phyloP scores from a whole-genome alignment of 2,113 vertebrate genomes.

The Bufo gargarizans region DNA sequence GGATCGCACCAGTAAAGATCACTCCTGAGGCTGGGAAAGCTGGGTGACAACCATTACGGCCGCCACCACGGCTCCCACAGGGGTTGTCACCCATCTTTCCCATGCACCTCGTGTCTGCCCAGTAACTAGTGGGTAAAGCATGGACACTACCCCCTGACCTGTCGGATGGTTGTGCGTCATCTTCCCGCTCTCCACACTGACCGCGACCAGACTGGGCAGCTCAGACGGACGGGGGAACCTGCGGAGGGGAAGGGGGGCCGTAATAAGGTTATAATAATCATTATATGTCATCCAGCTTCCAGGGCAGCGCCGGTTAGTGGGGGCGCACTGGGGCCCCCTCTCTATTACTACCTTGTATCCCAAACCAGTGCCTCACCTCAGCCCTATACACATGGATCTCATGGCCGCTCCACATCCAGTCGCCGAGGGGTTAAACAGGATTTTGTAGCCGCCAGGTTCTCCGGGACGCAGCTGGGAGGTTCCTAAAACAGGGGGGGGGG shows the following conservation, averaged over 20 bases:
- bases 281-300: not conserved
- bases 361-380: constrained; percentile 68
- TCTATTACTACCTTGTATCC: not conserved
- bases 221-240: constrained; percentile 77
- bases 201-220: constrained; percentile 71
- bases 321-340: not conserved
- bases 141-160: constrained; percentile 55
- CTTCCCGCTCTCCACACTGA: constrained; percentile 79
- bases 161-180: constrained; percentile 87
- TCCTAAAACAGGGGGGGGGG: constrained; percentile 62
- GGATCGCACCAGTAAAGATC: not conserved
- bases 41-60: not conserved
- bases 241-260: not conserved
- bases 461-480: constrained; percentile 77
- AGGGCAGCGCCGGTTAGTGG: not conserved
- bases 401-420: constrained; percentile 83
- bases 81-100: not conserved
- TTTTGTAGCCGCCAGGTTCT: constrained; percentile 72
- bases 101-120: no score
- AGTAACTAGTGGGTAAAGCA: no score
- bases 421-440: constrained; percentile 75
- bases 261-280: not conserved
- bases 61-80: not conserved
- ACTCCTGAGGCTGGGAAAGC: not conserved
- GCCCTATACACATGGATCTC: constrained; percentile 85